A percentile compares a stretch with the other conserved stretches of the same genome.
Conservation (phyloP, 2,113 vertebrate species). For the Halichoeres trimaculatus region DNA sequence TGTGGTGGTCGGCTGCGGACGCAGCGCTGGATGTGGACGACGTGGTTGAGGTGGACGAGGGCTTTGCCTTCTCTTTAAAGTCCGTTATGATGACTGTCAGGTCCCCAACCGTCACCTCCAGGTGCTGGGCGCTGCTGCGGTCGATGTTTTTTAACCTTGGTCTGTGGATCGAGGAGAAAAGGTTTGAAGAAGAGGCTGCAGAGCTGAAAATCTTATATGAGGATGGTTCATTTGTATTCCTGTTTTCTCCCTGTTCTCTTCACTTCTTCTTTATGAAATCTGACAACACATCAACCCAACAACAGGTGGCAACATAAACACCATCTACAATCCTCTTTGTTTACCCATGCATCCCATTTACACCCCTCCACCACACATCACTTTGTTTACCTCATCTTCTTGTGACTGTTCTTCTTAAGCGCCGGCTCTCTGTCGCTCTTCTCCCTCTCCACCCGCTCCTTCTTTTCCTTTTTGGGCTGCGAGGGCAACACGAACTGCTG, state of each 20-base stretch:
- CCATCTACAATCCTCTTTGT: neutral
- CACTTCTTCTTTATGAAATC: neutral
- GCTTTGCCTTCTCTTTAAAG: constrained; percentile 99
- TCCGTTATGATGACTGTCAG: constrained; percentile 99
- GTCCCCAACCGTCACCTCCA: constrained; percentile 99
- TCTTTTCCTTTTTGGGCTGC: constrained; percentile 99
- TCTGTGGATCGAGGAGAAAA: constrained; percentile 74
- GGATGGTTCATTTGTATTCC: too few relatives aligned
- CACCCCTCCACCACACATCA: constrained; percentile 13
- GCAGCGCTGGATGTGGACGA: constrained; percentile 58
- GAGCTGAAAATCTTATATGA: too few relatives aligned
- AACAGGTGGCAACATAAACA: constrained; percentile 29
- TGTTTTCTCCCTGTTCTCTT: too few relatives aligned
- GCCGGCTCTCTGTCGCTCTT: constrained; percentile 94
- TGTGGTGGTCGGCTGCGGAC: constrained; percentile 87
- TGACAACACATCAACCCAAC: constrained; percentile 23
- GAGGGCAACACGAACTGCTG: constrained; percentile 97
- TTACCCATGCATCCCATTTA: constrained; percentile 32
- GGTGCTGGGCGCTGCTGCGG: constrained; percentile 97
- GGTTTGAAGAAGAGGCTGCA: fast-evolving
- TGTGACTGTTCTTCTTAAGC: constrained; percentile 98
- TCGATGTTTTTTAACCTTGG: constrained; percentile 99
- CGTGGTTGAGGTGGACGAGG: constrained; percentile 88
- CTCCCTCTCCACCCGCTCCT: constrained; percentile 96
- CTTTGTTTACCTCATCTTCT: constrained; percentile 91